Conservation (phyloP, 1,140 invertebrate species). For the Drosophila tristis region DNA sequence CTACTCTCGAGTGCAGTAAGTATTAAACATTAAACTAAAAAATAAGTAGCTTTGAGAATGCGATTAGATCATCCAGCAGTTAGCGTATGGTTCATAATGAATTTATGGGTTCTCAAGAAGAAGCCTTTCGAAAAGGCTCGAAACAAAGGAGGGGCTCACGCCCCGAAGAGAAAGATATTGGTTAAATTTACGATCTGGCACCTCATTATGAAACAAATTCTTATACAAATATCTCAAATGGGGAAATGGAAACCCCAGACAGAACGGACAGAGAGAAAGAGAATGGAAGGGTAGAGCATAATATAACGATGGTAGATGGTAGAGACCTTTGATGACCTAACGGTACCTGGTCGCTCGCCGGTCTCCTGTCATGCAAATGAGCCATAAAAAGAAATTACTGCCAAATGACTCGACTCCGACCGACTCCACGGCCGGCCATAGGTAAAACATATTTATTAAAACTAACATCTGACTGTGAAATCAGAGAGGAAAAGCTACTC, state of each 20-base stretch:
- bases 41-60: constrained; percentile 35
- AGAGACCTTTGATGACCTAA: constrained; percentile 60
- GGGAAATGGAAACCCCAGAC: constrained; percentile 55
- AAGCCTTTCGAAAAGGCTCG: constrained; percentile 6
- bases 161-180: constrained; percentile 44
- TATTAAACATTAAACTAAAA: constrained; percentile 38
- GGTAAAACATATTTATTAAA: constrained; percentile 63
- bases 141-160: constrained; percentile 14
- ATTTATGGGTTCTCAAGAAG: constrained; percentile 63
- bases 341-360: constrained; percentile 34
- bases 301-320: constrained; percentile 28
- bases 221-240: constrained; percentile 36
- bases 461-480: constrained; percentile 69
- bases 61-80: constrained; percentile 52
- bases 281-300: constrained; percentile 20
- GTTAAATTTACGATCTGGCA: constrained; percentile 73
- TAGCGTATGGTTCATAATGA: constrained; percentile 71
- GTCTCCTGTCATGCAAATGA: constrained; percentile 65
- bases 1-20: constrained; percentile 87
- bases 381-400: constrained; percentile 68
- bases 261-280: constrained; percentile 17
- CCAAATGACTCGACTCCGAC: constrained; percentile 22
- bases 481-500: constrained; percentile 12
- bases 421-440: constrained; percentile 7
- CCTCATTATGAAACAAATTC: constrained; percentile 75